These are phyloP conservation scores for Xiphophorus couchianus DNA, from an alignment of 2,113 vertebrate species.

Conservation along the genomic window DNA sequence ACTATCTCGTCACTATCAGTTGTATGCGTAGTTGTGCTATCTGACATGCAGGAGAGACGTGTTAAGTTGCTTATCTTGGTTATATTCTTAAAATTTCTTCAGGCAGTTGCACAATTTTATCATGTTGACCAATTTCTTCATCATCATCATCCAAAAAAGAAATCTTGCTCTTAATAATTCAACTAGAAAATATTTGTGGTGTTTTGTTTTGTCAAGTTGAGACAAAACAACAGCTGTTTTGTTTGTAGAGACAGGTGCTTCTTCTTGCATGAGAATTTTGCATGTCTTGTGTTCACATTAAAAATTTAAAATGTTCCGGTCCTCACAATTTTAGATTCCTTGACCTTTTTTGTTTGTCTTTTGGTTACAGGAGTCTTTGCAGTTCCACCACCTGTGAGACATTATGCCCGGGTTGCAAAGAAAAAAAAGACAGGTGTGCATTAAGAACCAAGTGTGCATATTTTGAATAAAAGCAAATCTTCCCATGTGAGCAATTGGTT, in stretches of 20 bases:
- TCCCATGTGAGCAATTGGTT: background rate
- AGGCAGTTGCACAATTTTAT: constrained; percentile 13
- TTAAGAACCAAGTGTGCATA: background rate
- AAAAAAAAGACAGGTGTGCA: constrained; percentile 77
- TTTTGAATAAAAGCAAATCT: background rate
- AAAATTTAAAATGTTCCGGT: no score
- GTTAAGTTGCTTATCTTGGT: background rate
- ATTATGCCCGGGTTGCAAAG: constrained; percentile 74
- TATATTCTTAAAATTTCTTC: background rate
- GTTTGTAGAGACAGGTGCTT: background rate
- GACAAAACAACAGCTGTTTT: background rate
- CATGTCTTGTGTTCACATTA: no score
- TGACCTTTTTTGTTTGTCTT: background rate
- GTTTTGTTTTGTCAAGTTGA: background rate
- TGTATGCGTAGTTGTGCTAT: background rate
- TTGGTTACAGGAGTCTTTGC: constrained; percentile 66
- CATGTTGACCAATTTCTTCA: background rate
- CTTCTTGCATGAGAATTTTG: background rate
- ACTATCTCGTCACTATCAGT: constrained; percentile 1
- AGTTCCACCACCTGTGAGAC: constrained; percentile 74
- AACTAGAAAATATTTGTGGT: background rate
- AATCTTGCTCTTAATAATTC: background rate
- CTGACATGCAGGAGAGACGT: background rate
- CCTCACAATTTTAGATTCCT: no score
- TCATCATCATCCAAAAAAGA: background rate